phyloP scores from a whole-genome alignment of 1,140 invertebrate genomes.

The Pomacea maculata region DNA sequence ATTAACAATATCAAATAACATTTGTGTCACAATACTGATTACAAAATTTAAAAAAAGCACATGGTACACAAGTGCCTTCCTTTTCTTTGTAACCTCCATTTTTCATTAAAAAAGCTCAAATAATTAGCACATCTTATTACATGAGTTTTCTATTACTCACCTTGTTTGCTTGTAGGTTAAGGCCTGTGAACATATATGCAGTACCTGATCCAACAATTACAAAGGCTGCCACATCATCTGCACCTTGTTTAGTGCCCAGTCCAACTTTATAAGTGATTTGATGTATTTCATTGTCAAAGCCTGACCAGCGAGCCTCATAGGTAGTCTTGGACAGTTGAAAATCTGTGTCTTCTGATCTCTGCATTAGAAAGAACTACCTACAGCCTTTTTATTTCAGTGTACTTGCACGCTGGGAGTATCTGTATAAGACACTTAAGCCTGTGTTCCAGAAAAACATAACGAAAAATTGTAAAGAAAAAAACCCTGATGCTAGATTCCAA shows the following conservation, averaged over 20 bases:
- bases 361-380: not conserved
- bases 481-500: too few relatives aligned
- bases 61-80: too few relatives aligned
- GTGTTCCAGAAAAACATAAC: too few relatives aligned
- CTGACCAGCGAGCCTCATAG: constrained; percentile 12
- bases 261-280: constrained; percentile 14
- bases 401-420: too few relatives aligned
- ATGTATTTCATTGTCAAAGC: constrained; percentile 11
- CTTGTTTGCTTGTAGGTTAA: constrained; percentile 4
- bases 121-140: too few relatives aligned
- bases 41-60: too few relatives aligned
- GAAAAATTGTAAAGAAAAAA: too few relatives aligned
- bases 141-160: not conserved
- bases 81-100: too few relatives aligned
- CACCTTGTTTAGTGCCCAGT: not conserved
- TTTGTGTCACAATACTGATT: not conserved
- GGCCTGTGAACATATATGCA: constrained; percentile 8
- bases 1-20: not conserved
- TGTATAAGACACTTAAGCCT: too few relatives aligned
- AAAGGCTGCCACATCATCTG: constrained; percentile 8
- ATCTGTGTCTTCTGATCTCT: constrained; percentile 28
- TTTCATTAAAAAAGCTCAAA: too few relatives aligned
- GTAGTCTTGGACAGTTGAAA: constrained; percentile 21
- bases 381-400: too few relatives aligned
- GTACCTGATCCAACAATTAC: not conserved